A percentile compares a stretch with the other conserved stretches of the same genome.
These are phyloP conservation scores for Poeciliopsis occidentalis DNA, from an alignment of 2,113 vertebrate species.

Conservation along the genomic window DNA sequence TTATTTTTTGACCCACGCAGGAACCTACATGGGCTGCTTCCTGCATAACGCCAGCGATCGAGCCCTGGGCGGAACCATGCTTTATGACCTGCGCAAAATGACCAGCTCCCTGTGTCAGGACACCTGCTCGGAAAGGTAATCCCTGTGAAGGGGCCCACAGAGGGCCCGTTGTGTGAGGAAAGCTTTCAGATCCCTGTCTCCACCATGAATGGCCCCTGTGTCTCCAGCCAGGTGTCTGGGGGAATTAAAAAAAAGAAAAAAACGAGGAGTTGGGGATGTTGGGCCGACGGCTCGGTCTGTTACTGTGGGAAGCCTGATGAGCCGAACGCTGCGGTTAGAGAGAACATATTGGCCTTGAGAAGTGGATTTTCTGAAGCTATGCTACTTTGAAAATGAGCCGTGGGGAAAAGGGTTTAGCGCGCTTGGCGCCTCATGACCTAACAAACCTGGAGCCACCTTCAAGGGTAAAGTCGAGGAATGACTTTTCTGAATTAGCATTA, in stretches of 20 bases:
- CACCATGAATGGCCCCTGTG: constrained; percentile 75
- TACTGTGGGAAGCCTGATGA: constrained; percentile 59
- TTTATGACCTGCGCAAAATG: constrained; percentile 98
- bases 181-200: constrained; percentile 56
- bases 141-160: constrained; percentile 54
- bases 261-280: constrained; percentile 29
- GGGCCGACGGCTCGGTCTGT: constrained; percentile 68
- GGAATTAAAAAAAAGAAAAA: constrained; percentile 67
- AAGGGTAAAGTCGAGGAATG: constrained; percentile 30
- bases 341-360: constrained; percentile 51
- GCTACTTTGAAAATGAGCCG: constrained; percentile 5
- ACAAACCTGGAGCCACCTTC: constrained; percentile 21
- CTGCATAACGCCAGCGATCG: constrained; percentile 84
- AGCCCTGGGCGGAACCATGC: constrained; percentile 90
- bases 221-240: constrained; percentile 76
- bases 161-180: constrained; percentile 69
- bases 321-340: constrained; percentile 37
- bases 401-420: not conserved
- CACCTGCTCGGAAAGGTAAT: constrained; percentile 94
- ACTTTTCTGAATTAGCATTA: constrained; percentile 58
- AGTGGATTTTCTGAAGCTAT: constrained; percentile 33
- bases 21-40: constrained; percentile 92
- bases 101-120: constrained; percentile 92
- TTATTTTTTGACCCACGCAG: constrained; percentile 55
- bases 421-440: constrained; percentile 2